Evolutionary conservation across 53 echinoderm and acorn worm genomes (phyloP), one percentile per base, ranked within the genome.

Genomic region (Holothuria leucospilota): DNA sequence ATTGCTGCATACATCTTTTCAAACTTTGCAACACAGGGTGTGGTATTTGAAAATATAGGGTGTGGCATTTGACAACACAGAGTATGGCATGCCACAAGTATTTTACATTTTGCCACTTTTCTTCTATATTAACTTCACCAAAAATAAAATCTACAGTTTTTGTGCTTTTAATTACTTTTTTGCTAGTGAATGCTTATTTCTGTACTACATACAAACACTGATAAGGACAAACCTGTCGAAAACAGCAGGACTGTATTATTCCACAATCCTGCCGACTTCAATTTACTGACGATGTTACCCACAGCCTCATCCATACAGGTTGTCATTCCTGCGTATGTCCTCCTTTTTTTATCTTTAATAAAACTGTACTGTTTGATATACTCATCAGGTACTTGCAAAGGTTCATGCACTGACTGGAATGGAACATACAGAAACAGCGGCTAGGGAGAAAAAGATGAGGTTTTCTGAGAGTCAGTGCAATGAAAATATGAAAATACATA

Each of bases 291-390:
- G 24, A 91, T 23, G 39, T 96, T 94, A 11, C 92, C 94, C 20
- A 96, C 87, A 6, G 89, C 94, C 74, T 96, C 96, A 42, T 96
- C 96, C 91, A 96, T 93, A 52, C 94, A 95, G 9, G 86, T 56
- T 6, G 91, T 93, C 87, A 96, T 91, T 5, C 96, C 94, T 2
- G 94, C 91, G 49, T 96, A 94, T 13, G 75, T 71, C 12, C 84
- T 87, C 59, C 94, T 86, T 4, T 61, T 62, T 9, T 13, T 20
- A 38, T 83, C 42, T 27, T 63, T 83, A 6, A 65, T 83, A 9
- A n/a, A 25, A 20, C 7, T 29, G 41, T 83, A 83, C 0, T 38
- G 84, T 38, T 83, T 65, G 16, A 23, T 2, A 30, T 83, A 83
- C 8, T 62, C 21, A 3, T 62, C 62, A 9, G 84, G 84, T 18